Percentiles rank a stretch among this genome's conserved stretches.
These are phyloP conservation scores for Lepus americanus DNA, from an alignment of 2,113 vertebrate species.

Conservation along the genomic window DNA sequence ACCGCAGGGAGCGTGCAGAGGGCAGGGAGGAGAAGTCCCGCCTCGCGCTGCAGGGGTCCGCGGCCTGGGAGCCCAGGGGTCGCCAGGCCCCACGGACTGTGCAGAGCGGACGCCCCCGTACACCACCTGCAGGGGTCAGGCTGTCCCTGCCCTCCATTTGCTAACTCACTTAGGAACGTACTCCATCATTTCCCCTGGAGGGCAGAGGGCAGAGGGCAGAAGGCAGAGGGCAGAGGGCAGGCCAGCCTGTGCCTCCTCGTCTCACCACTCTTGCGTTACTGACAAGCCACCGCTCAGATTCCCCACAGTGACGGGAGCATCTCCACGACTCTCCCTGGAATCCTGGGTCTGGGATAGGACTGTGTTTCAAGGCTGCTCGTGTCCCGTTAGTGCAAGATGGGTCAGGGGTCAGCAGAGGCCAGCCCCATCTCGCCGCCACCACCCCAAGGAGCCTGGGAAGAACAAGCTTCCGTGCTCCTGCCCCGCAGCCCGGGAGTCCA, in stretches of 20 bases:
- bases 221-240: not conserved
- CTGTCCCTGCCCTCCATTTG: not conserved
- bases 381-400: not conserved
- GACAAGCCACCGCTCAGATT: not conserved
- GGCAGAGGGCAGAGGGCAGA: not conserved
- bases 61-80: not conserved
- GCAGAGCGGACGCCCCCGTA: accelerated
- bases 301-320: not conserved
- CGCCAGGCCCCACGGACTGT: not conserved
- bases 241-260: not conserved
- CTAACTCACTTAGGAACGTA: not conserved
- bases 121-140: too few species aligned
- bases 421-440: not conserved
- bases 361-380: not conserved
- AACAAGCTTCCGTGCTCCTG: not conserved
- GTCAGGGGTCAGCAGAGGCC: too few species aligned
- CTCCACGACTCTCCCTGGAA: not conserved
- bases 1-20: slow-evolving; percentile 68
- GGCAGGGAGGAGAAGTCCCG: slow-evolving; percentile 62
- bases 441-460: not conserved
- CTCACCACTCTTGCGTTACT: not conserved
- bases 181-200: not conserved
- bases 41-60: slow-evolving; percentile 27
- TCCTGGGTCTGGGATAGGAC: not conserved
- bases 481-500: not conserved